Evolutionary conservation across 1,140 invertebrate species (phyloP), one percentile per base, ranked within the genome.

Genomic region (Aplysia californica): DNA sequence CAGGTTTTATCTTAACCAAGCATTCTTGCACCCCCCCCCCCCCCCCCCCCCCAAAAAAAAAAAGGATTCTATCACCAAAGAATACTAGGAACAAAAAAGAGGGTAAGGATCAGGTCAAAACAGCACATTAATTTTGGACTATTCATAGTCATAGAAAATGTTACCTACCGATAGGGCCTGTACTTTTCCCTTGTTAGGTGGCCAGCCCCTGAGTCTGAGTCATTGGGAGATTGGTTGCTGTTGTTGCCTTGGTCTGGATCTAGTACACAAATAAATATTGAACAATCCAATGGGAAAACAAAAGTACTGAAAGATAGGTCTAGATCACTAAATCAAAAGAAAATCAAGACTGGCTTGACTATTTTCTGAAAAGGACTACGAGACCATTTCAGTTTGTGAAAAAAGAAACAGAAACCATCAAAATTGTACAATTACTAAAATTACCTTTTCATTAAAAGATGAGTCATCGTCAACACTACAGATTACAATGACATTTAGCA

Each of bases 121-220:
- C n/a, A 50, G 44, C n/a, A 50, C 10, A 50, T 50, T 15, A n/a
- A 50, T 50, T 50, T 50, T 50, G 10, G 44, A 50, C 10, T 50
- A 50, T 15, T 10, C 44, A 50, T 50, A 50, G n/a, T n/a, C 44
- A 15, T 50, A 15, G 10, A 50, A 15, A 10, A n/a, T 50, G 10
- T 15, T 50, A 50, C 44, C 10, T 70, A 84, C 83, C 82, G 82
- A 56, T 84, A 84, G 10, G 83, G 83, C 61, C 82, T 77, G 26
- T 82, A 81, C 64, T 79, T 80, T 18, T 79, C 82, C 73, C 71
- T 78, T 15, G 80, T 68, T 20, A n/a, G n/a, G n/a, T 58, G 55
- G 4, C 68, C 56, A 44, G 68, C 55, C 58, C 80, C 83, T 23
- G 64, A 69, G 66, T 84, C 83, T 0, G 83, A 84, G 39, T 84